Percentiles rank a stretch among this genome's conserved stretches.
phyloP scores from a whole-genome alignment of 2,113 vertebrate genomes.

The Cephalopterus ornatus region DNA sequence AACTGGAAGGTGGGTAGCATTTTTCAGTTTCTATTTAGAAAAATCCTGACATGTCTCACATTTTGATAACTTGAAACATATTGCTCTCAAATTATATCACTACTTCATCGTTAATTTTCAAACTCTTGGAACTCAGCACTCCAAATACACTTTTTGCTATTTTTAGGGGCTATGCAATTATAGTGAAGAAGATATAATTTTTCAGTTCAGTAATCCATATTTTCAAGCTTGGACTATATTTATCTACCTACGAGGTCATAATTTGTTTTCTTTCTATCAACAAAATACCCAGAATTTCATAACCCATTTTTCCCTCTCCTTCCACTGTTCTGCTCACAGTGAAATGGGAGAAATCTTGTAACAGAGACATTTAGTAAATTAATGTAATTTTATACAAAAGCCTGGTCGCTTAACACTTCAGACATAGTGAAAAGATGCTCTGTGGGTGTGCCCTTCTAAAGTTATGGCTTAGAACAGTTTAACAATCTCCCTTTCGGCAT shows the following conservation, averaged over 20 bases:
- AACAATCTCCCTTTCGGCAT: not conserved
- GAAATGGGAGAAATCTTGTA: not conserved
- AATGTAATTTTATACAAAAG: not conserved
- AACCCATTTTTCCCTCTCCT: not conserved
- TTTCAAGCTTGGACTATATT: not conserved
- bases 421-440: not conserved
- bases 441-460: not conserved
- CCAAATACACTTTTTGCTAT: not conserved
- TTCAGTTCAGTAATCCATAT: slow-evolving; percentile 46
- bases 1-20: not conserved
- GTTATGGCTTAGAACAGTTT: not conserved
- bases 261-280: not conserved
- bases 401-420: not conserved
- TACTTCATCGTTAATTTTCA: slow-evolving; percentile 1
- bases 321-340: not conserved
- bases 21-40: slow-evolving; percentile 3
- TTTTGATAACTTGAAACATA: not conserved
- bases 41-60: not conserved
- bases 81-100: not conserved
- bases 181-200: slow-evolving; percentile 37
- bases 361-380: not conserved
- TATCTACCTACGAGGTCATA: not conserved
- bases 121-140: not conserved
- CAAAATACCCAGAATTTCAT: not conserved
- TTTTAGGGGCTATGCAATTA: slow-evolving; percentile 32